Evolutionary conservation across 2,113 vertebrate genomes (phyloP), one percentile per base, ranked within the genome.

Genomic region (Anoura caudifer): DNA sequence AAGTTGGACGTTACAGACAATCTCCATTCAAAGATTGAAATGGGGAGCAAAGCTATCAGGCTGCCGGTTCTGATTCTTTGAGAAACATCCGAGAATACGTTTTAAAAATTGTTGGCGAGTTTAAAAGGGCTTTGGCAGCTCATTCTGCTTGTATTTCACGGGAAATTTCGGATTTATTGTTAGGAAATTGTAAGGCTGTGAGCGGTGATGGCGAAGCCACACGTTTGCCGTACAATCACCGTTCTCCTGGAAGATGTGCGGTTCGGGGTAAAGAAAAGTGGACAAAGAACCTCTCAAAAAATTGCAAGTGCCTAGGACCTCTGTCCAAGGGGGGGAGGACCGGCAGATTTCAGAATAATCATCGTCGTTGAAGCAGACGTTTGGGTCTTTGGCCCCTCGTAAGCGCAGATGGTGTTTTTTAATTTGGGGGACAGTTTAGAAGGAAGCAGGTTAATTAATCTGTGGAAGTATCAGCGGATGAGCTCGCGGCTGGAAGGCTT

Each of bases 111-210:
- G 63, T 94, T 84, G 76, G 76, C 56, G 22, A 80, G 65, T 90
- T 96, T 77, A 72, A 93, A 97, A 59, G n/a, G 79, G 50, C 1
- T 80, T 81, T 93, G 87, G 84, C 69, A 93, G 90, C 63, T 93
- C 43, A 70, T 76, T 92, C 41, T 96, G 89, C 94, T 97, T 96
- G 31, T 91, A 92, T 80, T 97, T 91, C 76, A 70, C n/a, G 22
- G 52, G 83, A 91, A 91, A 56, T 45, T 96, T 93, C n/a, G 90
- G 79, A 69, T 83, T 96, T 52, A 86, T 89, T 91, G 67, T 89
- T 95, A 91, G 79, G 80, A 95, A 93, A 96, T 88, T 91, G 6
- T n/a, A 87, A 90, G 87, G 61, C 63, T 26, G n/a, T 89, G 94
- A 84, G 79, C 73, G 91, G 63, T 70, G 84, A 96, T 89, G 61